Evolutionary conservation across 2,888 invertebrate species (phyloP), one percentile per base, ranked within the genome.

Genomic region (Idaea biselata): DNA sequence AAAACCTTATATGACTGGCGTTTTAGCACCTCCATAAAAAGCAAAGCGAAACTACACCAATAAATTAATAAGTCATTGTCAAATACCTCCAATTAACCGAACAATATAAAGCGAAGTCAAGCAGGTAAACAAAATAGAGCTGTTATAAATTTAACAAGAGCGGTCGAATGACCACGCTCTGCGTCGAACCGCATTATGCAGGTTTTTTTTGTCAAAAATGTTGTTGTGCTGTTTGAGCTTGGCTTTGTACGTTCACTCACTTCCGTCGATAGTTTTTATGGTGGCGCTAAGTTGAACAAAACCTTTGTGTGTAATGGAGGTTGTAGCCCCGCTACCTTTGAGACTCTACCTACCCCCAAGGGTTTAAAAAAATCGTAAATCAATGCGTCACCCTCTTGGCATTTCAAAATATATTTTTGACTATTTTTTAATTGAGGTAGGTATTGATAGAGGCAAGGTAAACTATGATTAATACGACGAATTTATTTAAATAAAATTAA

Each of bases 91-190:
- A 91, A 91, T 91, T 89, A 44, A 92, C 85, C 68, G 80, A 73
- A 88, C 87, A 89, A 87, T 88, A 88, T 86, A 86, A 86, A 84
- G 81, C 75, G 77, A 77, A 88, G 82, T 88, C 81, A 84, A 82
- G 89, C 91, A 92, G 91, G 91, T 91, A 91, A 88, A 89, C 88
- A 90, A 86, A 89, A 91, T 91, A 90, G 89, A 91, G 91, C 86
- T 89, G 91, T 91, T 91, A 82, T 91, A 91, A 91, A 92, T 91
- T 91, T 90, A 86, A 90, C 88, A 88, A 91, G 85, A 88, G 85
- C 83, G 81, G 83, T 81, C 73, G 79, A 79, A 79, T 77, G 84
- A 78, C 84, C 84, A 83, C 86, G 81, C 86, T 80, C 82, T 78
- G 84, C 76, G 76, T 79, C 83, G 74, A 44, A 87, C 85, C 85